Evolutionary conservation across 2,888 invertebrate species (phyloP), one percentile per base, ranked within the genome.

Genomic region (Orthosia cruda): DNA sequence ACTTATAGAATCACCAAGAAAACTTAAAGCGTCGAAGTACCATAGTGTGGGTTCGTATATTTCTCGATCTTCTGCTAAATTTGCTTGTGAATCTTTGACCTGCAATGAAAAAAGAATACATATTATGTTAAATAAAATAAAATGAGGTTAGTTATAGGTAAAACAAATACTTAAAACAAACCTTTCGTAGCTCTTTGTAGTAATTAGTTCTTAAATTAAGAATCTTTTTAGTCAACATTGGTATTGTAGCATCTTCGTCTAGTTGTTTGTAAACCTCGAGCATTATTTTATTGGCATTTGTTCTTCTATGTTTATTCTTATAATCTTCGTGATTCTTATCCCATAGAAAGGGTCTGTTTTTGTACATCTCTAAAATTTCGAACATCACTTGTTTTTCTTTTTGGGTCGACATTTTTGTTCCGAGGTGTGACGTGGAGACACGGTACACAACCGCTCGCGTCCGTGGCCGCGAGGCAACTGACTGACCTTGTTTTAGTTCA

Each of bases 201-300:
- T 74, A 77, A 61, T 50, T 65, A 11, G 81, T 74, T 11, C 74
- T 64, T 61, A 77, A 74, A 80, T 77, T 80, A 13, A 32, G 49
- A 23, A 77, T 73, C 32, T 80, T 80, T 20, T 77, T 80, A 2
- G 15, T 65, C 0, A 74, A 18, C 7, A n/a, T 47, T 13, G 23
- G 40, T 12, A 55, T 32, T 15, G 20, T 61, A 2, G 77, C 81
- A 3, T 12, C 9, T 0, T 54, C 49, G 15, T 80, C 74, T 12
- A 61, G 32, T 23, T 65, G 15, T 47, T 23, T 64, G 7, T 80
- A 77, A n/a, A 72, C 54, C 15, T 64, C 64, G 0, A 77, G n/a
- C 13, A 77, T 18, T 13, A 45, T 16, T 26, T 26, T n/a, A 15
- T 64, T 59, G 2, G 64, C 80, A 18, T 32, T 50, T 7, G 12